These are phyloP conservation scores for Parnassius mnemosyne DNA, from an alignment of 2,888 invertebrate species.

Conservation along the genomic window DNA sequence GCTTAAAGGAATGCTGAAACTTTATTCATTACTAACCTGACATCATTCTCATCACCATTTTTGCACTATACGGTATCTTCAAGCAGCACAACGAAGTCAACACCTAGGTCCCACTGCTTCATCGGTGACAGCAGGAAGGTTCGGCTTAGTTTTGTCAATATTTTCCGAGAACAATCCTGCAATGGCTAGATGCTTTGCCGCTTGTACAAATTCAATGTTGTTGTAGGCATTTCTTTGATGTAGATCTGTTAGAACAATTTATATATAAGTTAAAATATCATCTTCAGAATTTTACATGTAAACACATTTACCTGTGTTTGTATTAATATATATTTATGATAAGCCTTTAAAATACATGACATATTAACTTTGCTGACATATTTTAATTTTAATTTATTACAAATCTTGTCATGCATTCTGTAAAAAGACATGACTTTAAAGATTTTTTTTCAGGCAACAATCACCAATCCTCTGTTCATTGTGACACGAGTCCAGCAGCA, in stretches of 20 bases:
- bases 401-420: too few species aligned
- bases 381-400: background rate
- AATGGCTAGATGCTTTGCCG: slow-evolving; percentile 53
- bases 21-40: slow-evolving; percentile 57
- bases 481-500: slow-evolving; percentile 49
- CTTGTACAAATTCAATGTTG: slow-evolving; percentile 42
- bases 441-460: slow-evolving; percentile 65
- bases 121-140: slow-evolving; percentile 63
- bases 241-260: background rate
- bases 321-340: too few species aligned
- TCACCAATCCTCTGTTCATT: slow-evolving; percentile 55
- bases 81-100: slow-evolving; percentile 68
- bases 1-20: slow-evolving; percentile 71
- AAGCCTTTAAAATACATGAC: too few species aligned
- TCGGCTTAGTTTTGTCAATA: slow-evolving; percentile 54
- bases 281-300: too few species aligned
- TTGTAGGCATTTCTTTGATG: slow-evolving; percentile 35
- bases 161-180: slow-evolving; percentile 46
- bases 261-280: too few species aligned
- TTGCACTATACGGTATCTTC: slow-evolving; percentile 47
- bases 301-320: too few species aligned
- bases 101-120: slow-evolving; percentile 66
- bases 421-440: background rate
- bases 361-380: background rate
- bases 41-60: slow-evolving; percentile 49